Base-by-base conservation (phyloP, 2,797 vertebrate species). In the Sebastes dallii region DNA sequence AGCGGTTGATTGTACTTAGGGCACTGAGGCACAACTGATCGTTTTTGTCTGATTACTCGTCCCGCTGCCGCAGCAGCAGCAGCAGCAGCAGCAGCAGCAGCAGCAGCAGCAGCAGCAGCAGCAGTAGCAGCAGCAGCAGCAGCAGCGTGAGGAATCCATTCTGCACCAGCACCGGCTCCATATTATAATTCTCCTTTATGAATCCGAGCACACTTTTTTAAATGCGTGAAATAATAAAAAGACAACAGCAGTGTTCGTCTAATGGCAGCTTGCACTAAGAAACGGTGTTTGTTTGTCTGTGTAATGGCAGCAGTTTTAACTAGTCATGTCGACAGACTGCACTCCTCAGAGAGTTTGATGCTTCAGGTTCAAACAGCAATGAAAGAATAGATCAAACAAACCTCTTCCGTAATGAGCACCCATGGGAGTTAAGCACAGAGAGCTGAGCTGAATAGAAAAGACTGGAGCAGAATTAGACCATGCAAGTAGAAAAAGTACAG, bases 331-430 rank as follows among this genome's bases (percentile, higher is more conserved):
- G 77, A 86, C 73, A 67, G 75, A 77, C 55, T 22, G 46, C 20
- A 24, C 46, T 88, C 88, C 70, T 34, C 4, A 9, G 86, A 88
- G 84, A 78, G 59, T 8, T 72, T 6, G 74, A 70, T 1, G 84
- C 87, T 88, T 79, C 77, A 83, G 74, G 84, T 91, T 92, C 85
- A 90, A 88, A 88, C 86, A 52, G 77, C 81, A 82, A 74, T 69
- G 75, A 89, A 77, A 87, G 78, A 89, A 82, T 46, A 82, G 86
- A 94, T 90, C 82, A 89, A 90, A 93, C 89, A 85, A 78, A 70
- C 72, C 67, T 88, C 78, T 66, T 56, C 58, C 70, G 9, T 94
- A 93, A 95, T 90, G 89, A 93, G 91, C 77, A 68, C 90, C 87
- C 85, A 52, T 5, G 91, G 86, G 93, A 92, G 62, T 1, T 6